Conservation (phyloP, 2,113 vertebrate species). For the Microtus pennsylvanicus region DNA sequence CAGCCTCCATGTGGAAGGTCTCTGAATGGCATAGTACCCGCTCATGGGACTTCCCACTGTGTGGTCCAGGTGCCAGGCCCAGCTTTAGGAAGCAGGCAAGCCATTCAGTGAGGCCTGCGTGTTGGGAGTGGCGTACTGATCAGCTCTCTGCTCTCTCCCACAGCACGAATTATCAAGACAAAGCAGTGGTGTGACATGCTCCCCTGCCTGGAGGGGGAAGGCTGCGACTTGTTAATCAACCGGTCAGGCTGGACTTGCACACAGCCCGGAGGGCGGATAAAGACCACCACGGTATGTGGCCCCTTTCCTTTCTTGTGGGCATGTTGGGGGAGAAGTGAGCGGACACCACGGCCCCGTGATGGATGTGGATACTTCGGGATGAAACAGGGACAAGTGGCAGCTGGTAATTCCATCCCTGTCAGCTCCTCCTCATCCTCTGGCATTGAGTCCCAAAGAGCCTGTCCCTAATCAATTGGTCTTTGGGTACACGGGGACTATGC, state of each 20-base stretch:
- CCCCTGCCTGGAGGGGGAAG: slow-evolving; percentile 98
- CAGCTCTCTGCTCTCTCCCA: slow-evolving; percentile 63
- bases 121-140: not conserved
- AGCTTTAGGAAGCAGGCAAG: too few relatives aligned
- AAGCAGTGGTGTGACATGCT: slow-evolving; percentile 99
- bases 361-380: rapidly evolving
- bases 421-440: rapidly evolving
- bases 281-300: slow-evolving; percentile 97
- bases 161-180: slow-evolving; percentile 96
- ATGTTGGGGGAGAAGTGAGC: rapidly evolving
- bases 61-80: rapidly evolving
- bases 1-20: rapidly evolving
- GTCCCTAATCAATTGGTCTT: rapidly evolving
- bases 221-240: slow-evolving; percentile 98
- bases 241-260: slow-evolving; percentile 99
- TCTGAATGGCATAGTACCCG: not conserved
- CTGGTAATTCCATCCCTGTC: rapidly evolving
- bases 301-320: not conserved
- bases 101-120: rapidly evolving
- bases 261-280: slow-evolving; percentile 97
- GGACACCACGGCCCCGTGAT: rapidly evolving
- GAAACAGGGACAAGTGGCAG: rapidly evolving
- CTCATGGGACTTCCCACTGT: rapidly evolving
- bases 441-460: rapidly evolving
- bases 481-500: rapidly evolving